Base-by-base conservation (phyloP, 2,888 invertebrate species). In the Eurytoma adleriae region DNA sequence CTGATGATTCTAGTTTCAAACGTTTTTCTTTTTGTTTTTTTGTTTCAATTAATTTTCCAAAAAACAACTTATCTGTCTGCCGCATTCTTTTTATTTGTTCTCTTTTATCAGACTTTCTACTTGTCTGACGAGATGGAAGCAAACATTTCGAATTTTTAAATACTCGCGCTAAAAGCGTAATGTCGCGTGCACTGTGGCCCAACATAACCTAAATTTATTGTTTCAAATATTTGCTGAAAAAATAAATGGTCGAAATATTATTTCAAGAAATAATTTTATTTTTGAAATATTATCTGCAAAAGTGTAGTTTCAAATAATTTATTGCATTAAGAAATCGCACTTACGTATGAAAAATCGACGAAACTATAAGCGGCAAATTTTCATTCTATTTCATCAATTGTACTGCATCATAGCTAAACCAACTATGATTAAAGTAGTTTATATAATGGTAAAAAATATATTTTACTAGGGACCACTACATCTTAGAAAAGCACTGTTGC, bases 31-130 rank as follows among this genome's bases (percentile, higher is more conserved):
- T 92, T 85, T 92, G 89, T 84, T 91, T 91, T 80, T 89, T 92
- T 0, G 91, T 92, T 85, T 93, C 93, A 61, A 93, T 83, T 72
- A 93, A 85, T 0, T 91, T 91, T 7, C 93, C 93, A 81, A 92
- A 93, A 10, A 92, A 81, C 57, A 91, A 89, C 84, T 92, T 93
- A 81, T 92, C 92, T 82, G 93, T 93, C 85, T 90, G 3, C 5
- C 20, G 57, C 13, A 3, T 48, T 2, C 0, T n/a, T 64, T n/a
- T 27, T 30, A 14, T 48, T 50, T 30, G 52, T 13, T 48, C 1
- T 10, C 2, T 20, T 59, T 74, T 77, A 14, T 2, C 13, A 18
- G 27, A 0, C 10, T 40, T 48, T 48, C 40, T 18, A 18, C 18
- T 64, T 12, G 18, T 48, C 12, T 20, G 30, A 20, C 18, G 67